phyloP scores from a whole-genome alignment of 2,797 vertebrate species.

The Microcaecilia unicolor region DNA sequence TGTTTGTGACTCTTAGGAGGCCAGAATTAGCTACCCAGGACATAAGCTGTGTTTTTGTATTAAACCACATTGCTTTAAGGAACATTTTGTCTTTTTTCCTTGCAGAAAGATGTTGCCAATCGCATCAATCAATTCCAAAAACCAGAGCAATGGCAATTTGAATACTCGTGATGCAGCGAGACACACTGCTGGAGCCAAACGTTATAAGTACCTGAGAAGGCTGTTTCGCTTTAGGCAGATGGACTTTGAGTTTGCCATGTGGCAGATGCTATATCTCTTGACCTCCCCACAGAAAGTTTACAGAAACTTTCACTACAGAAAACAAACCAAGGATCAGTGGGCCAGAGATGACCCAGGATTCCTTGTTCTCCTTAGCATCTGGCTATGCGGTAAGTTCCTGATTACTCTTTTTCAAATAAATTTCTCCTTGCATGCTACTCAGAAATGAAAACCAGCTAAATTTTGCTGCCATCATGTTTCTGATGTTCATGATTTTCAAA shows the following conservation, averaged over 20 bases:
- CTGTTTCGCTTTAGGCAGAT: constrained; percentile 84
- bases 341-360: constrained; percentile 93
- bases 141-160: constrained; percentile 64
- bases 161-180: constrained; percentile 70
- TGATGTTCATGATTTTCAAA: no score
- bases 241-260: constrained; percentile 94
- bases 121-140: constrained; percentile 42
- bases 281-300: constrained; percentile 95
- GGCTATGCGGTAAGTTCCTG: constrained; percentile 88
- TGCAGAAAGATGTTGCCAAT: constrained; percentile 81
- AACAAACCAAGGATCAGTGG: constrained; percentile 98
- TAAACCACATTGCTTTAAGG: neutral
- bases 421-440: no score
- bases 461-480: no score
- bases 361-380: constrained; percentile 84
- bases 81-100: neutral
- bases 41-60: no score
- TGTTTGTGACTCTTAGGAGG: neutral
- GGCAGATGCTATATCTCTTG: constrained; percentile 97
- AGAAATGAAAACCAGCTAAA: no score
- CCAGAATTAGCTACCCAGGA: neutral
- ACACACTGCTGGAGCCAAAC: constrained; percentile 89
- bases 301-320: constrained; percentile 95
- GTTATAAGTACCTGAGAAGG: constrained; percentile 88
- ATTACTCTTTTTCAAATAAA: no score